Percentiles rank a stretch among this genome's conserved stretches.
Evolutionary conservation across 2,888 invertebrate genomes (phyloP).

Genomic region (Megastigmus dorsalis): DNA sequence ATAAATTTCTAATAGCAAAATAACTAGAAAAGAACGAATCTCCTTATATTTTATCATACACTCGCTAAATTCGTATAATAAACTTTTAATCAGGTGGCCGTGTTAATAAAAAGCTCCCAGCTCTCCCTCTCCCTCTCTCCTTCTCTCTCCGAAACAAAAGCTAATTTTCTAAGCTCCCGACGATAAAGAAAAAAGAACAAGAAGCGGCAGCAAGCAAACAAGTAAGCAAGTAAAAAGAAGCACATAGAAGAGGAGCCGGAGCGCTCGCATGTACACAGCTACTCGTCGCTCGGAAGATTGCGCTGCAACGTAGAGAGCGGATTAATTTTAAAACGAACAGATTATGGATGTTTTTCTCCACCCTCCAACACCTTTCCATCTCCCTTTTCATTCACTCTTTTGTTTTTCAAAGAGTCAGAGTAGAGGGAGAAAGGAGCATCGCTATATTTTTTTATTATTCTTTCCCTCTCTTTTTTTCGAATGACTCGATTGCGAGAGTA

Average conservation of each 20-base stretch:
- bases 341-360: slow-evolving; percentile 44
- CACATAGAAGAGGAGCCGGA: background rate
- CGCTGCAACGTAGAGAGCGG: slow-evolving; percentile 29
- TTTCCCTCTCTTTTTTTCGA: slow-evolving; percentile 15
- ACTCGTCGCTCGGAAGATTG: slow-evolving; percentile 39
- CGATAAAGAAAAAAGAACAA: background rate
- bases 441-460: background rate
- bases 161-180: slow-evolving; percentile 45
- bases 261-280: background rate
- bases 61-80: slow-evolving; percentile 26
- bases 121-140: background rate
- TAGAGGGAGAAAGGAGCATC: slow-evolving; percentile 22
- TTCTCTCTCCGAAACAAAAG: slow-evolving; percentile 9
- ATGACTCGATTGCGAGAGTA: background rate
- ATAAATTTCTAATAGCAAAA: background rate
- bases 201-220: too few species aligned
- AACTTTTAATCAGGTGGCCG: slow-evolving; percentile 43
- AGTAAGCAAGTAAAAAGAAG: background rate
- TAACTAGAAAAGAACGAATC: background rate
- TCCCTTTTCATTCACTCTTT: slow-evolving; percentile 29
- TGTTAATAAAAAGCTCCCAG: slow-evolving; percentile 18
- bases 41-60: background rate
- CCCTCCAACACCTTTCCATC: slow-evolving; percentile 14
- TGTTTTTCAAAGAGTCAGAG: slow-evolving; percentile 20
- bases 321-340: slow-evolving; percentile 52